Conservation (phyloP, 2,888 invertebrate species). For the Dione vanillae region DNA sequence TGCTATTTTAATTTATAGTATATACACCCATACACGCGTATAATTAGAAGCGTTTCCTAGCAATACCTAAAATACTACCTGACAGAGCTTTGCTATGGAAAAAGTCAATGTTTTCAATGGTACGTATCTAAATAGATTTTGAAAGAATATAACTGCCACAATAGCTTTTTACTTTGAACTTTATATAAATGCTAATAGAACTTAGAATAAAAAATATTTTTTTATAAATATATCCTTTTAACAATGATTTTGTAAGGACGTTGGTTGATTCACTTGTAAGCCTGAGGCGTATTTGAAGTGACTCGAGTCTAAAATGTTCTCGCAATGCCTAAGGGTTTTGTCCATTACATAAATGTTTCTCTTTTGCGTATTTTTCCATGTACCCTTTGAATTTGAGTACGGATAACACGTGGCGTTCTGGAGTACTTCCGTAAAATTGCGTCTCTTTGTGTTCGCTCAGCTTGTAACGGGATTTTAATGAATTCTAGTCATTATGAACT, state of each 20-base stretch:
- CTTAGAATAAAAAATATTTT: neutral
- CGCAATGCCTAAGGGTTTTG: conserved; percentile 50
- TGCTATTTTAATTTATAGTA: conserved; percentile 13
- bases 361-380: conserved; percentile 48
- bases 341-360: conserved; percentile 55
- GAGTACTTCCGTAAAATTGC: conserved; percentile 36
- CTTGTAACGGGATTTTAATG: conserved; percentile 12
- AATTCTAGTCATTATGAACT: conserved; percentile 4
- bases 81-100: conserved; percentile 47
- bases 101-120: conserved; percentile 52
- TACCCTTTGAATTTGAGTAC: conserved; percentile 41
- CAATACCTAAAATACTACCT: conserved; percentile 47
- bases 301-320: conserved; percentile 56
- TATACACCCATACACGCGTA: conserved; percentile 29
- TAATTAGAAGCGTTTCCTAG: conserved; percentile 47
- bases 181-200: neutral
- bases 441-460: conserved; percentile 6
- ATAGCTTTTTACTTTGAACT: neutral
- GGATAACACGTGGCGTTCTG: conserved; percentile 43
- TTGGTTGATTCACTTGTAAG: conserved; percentile 49
- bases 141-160: neutral
- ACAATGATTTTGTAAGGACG: conserved; percentile 4
- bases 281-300: conserved; percentile 55
- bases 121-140: conserved; percentile 15
- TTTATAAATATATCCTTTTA: conserved; percentile 8